phyloP scores from a whole-genome alignment of 2,888 invertebrate genomes.

The Byasa hedistus region DNA sequence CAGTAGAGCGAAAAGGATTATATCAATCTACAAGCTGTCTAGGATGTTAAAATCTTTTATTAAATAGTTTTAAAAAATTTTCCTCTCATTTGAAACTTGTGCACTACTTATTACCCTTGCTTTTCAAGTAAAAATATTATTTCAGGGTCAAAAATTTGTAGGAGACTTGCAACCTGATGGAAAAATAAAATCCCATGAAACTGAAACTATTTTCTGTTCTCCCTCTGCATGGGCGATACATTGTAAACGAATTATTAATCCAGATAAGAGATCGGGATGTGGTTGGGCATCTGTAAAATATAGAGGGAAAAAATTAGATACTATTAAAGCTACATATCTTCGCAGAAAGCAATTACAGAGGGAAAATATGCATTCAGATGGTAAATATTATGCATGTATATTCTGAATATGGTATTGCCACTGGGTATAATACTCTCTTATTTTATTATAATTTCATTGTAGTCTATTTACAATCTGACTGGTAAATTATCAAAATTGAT shows the following conservation, averaged over 20 bases:
- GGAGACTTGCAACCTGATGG: conserved; percentile 92
- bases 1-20: too few species aligned
- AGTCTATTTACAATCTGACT: too few species aligned
- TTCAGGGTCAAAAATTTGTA: conserved; percentile 92
- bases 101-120: too few species aligned
- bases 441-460: too few species aligned
- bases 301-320: conserved; percentile 91
- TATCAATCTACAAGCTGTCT: too few species aligned
- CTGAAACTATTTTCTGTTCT: conserved; percentile 91
- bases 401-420: too few species aligned
- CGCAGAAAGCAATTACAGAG: conserved; percentile 83
- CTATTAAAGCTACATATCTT: conserved; percentile 92
- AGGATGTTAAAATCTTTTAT: too few species aligned
- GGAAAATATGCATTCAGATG: conserved; percentile 76
- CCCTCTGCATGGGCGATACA: conserved; percentile 97
- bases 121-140: conserved; percentile 13
- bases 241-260: conserved; percentile 94
- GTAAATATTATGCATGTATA: conserved; percentile 40
- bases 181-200: conserved; percentile 93
- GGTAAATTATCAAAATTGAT: too few species aligned
- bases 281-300: conserved; percentile 96
- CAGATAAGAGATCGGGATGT: conserved; percentile 94
- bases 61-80: too few species aligned
- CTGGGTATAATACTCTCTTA: too few species aligned
- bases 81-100: too few species aligned